Conservation (phyloP, 2,888 invertebrate species). For the Drosophila neoperkinsi region DNA sequence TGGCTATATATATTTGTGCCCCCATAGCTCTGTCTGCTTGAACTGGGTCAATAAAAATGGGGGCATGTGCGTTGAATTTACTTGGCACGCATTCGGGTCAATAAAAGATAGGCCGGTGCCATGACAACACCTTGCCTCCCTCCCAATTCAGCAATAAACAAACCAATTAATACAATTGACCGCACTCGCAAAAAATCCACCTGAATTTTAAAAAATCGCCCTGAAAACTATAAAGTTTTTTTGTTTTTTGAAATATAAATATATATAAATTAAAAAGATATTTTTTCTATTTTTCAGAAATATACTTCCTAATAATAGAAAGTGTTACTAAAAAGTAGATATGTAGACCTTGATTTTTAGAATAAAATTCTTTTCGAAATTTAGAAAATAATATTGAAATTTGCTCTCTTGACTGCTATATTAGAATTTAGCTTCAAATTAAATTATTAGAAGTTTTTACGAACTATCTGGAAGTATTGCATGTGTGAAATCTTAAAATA, state of each 20-base stretch:
- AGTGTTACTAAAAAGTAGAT: neutral
- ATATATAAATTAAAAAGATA: neutral
- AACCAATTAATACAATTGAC: conserved; percentile 74
- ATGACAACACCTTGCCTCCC: conserved; percentile 48
- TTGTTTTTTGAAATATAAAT: neutral
- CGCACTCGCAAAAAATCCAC: conserved; percentile 51
- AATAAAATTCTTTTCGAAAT: too few species aligned
- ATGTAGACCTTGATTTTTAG: too few species aligned
- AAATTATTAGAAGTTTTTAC: too few species aligned
- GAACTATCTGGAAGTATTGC: too few species aligned
- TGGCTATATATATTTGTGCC: conserved; percentile 1
- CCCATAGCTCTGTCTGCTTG: conserved; percentile 5
- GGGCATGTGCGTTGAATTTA: conserved; percentile 68
- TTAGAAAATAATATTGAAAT: too few species aligned
- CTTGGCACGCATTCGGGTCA: conserved; percentile 60
- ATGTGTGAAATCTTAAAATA: too few species aligned
- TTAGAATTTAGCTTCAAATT: too few species aligned
- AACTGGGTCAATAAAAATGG: conserved; percentile 66
- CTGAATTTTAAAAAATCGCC: neutral
- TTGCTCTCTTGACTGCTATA: too few species aligned
- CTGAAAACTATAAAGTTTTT: neutral
- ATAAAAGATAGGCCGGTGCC: conserved; percentile 63
- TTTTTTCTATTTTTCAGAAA: neutral
- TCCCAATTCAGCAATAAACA: conserved; percentile 55
- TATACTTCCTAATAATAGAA: neutral